These are phyloP conservation scores for Prionailurus viverrinus DNA, from an alignment of 2,113 vertebrate species.

Conservation along the genomic window DNA sequence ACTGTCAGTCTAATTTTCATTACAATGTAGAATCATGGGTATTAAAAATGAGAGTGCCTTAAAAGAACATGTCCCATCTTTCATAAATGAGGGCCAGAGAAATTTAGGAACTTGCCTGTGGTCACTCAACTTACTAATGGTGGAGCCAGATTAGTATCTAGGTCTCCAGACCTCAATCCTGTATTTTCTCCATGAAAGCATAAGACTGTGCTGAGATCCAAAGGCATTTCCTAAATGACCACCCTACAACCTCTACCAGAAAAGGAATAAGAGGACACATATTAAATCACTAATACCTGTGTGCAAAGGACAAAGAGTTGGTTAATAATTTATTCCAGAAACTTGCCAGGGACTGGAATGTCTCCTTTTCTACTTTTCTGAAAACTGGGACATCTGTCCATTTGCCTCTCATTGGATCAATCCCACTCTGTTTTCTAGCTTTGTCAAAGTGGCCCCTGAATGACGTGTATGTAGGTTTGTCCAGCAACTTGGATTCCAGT, in stretches of 20 bases:
- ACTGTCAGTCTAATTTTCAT: neutral
- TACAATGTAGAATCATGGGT: neutral
- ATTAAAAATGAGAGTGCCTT: neutral
- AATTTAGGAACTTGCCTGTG: neutral
- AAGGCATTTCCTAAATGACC: slow-evolving; percentile 9
- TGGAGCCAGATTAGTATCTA: neutral
- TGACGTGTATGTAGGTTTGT: neutral
- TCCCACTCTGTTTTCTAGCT: neutral
- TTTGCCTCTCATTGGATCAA: neutral
- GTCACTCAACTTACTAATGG: neutral
- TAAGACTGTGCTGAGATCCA: neutral
- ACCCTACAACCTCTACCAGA: neutral
- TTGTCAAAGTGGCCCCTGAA: neutral
- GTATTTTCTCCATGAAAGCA: neutral
- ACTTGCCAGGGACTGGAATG: neutral
- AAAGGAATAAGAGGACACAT: slow-evolving; percentile 29
- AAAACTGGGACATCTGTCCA: neutral
- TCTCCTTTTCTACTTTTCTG: neutral
- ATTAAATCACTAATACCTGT: neutral
- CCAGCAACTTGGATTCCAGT: neutral
- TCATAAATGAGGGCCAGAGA: neutral
- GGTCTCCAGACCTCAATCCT: neutral
- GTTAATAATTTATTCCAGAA: neutral
- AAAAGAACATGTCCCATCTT: neutral
- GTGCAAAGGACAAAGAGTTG: neutral